phyloP scores from a whole-genome alignment of 2,797 vertebrate species.

The Sebastes hubbsi region DNA sequence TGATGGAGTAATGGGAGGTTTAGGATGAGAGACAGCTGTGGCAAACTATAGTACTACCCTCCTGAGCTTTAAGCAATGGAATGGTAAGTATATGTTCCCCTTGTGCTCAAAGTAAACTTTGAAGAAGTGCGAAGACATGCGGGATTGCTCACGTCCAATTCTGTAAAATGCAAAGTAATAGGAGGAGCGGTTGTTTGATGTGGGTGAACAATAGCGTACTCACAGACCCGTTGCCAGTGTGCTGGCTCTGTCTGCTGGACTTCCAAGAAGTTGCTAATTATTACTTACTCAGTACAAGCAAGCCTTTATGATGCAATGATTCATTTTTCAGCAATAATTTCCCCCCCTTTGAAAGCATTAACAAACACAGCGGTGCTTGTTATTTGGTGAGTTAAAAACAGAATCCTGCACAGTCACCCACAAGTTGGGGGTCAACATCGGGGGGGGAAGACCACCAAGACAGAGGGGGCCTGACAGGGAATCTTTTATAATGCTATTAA shows the following conservation, averaged over 20 bases:
- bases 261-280: constrained; percentile 46
- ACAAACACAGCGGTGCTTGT: constrained; percentile 16
- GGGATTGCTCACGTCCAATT: constrained; percentile 30
- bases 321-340: constrained; percentile 25
- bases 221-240: constrained; percentile 1
- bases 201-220: constrained; percentile 53
- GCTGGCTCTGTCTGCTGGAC: constrained; percentile 8
- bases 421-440: constrained; percentile 38
- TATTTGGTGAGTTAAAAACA: constrained; percentile 31
- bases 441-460: constrained; percentile 66
- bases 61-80: constrained; percentile 54
- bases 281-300: constrained; percentile 27
- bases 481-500: constrained; percentile 76
- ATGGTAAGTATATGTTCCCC: constrained; percentile 78
- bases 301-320: constrained; percentile 39
- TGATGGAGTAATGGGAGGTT: constrained; percentile 70
- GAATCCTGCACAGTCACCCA: constrained; percentile 38
- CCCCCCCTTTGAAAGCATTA: constrained; percentile 33
- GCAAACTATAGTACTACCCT: constrained; percentile 61
- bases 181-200: constrained; percentile 60
- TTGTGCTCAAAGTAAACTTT: constrained; percentile 53
- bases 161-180: constrained; percentile 52
- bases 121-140: constrained; percentile 40
- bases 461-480: constrained; percentile 55
- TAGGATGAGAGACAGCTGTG: constrained; percentile 71